Conservation (phyloP, 2,888 invertebrate genomes). For the Cerastoderma edule region DNA sequence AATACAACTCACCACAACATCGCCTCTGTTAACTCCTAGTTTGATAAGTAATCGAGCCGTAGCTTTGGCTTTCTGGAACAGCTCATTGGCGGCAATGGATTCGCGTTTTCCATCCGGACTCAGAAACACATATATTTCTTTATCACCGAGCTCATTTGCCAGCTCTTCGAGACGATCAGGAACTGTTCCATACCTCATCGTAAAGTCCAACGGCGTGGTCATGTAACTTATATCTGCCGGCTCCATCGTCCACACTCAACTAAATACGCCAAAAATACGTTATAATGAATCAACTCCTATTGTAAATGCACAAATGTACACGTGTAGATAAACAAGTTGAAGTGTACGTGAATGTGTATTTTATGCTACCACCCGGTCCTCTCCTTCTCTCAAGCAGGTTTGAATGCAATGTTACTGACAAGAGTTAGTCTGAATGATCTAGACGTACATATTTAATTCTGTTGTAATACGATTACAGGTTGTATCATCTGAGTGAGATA, state of each 20-base stretch:
- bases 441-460: too few relatives aligned
- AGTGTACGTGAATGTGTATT: too few relatives aligned
- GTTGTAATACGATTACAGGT: too few relatives aligned
- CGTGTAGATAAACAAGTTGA: too few relatives aligned
- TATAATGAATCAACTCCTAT: too few relatives aligned
- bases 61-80: constrained; percentile 2
- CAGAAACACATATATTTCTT: constrained; percentile 42
- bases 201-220: constrained; percentile 24
- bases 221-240: constrained; percentile 25
- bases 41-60: constrained; percentile 27
- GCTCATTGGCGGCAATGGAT: constrained; percentile 23
- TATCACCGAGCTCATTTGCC: constrained; percentile 28
- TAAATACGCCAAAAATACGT: too few relatives aligned
- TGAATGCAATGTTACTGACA: too few relatives aligned
- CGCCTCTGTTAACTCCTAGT: constrained; percentile 38
- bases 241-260: not conserved
- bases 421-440: too few relatives aligned
- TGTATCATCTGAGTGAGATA: too few relatives aligned
- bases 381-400: too few relatives aligned
- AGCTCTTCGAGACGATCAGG: constrained; percentile 20
- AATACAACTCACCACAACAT: constrained; percentile 41
- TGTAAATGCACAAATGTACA: too few relatives aligned
- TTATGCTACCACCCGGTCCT: too few relatives aligned
- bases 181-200: constrained; percentile 24
- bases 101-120: constrained; percentile 29